Evolutionary conservation across 2,797 vertebrate species (phyloP).

Genomic region (Xiphorhynchus erythropygius): DNA sequence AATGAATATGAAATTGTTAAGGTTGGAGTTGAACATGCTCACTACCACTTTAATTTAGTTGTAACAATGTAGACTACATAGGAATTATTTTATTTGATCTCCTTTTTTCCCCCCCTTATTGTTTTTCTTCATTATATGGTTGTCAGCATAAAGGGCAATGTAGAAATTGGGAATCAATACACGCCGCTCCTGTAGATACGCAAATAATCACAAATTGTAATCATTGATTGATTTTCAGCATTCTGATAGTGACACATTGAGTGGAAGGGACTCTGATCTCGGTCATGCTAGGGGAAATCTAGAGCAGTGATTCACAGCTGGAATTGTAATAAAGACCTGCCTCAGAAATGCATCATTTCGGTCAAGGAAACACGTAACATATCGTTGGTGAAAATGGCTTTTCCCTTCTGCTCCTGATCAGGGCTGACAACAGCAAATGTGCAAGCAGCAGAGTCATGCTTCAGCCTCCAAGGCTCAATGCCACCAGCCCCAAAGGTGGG

Average conservation of each 20-base stretch:
- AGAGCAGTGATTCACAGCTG: slow-evolving; percentile 36
- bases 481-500: background rate
- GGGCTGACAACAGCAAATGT: background rate
- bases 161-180: slow-evolving; percentile 32
- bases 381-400: background rate
- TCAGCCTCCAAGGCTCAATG: background rate
- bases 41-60: background rate
- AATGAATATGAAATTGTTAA: background rate
- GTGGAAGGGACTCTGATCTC: background rate
- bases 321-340: slow-evolving; percentile 28
- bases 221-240: slow-evolving; percentile 31
- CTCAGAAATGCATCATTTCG: slow-evolving; percentile 29
- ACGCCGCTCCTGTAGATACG: slow-evolving; percentile 30
- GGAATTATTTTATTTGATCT: background rate
- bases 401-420: background rate
- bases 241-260: background rate
- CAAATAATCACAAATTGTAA: slow-evolving; percentile 44
- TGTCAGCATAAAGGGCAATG: slow-evolving; percentile 15
- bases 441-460: background rate
- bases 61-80: background rate
- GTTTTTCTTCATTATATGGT: slow-evolving; percentile 15
- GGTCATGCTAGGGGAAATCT: slow-evolving; percentile 10
- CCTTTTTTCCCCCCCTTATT: background rate
- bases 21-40: background rate
- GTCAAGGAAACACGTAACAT: background rate